Percentiles rank a stretch among this genome's conserved stretches.
Evolutionary conservation across 1,140 invertebrate species (phyloP).

Genomic region (Callitettix versicolor): DNA sequence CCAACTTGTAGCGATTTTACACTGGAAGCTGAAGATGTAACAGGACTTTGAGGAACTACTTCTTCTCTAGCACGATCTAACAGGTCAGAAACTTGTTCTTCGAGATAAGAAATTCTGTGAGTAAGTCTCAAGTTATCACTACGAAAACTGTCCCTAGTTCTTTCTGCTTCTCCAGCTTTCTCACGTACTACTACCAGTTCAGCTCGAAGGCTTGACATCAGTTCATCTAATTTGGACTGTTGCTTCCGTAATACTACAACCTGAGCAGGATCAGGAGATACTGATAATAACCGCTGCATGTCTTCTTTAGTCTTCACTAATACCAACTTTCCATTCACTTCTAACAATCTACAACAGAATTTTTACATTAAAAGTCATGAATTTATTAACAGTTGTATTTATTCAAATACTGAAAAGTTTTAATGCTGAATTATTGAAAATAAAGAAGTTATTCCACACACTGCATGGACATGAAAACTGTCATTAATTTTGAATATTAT

Average conservation of each 20-base stretch:
- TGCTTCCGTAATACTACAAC: slow-evolving; percentile 46
- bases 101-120: slow-evolving; percentile 77
- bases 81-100: slow-evolving; percentile 71
- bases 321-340: slow-evolving; percentile 71
- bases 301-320: slow-evolving; percentile 57
- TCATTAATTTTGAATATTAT: neutral
- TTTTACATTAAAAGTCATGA: neutral
- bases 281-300: slow-evolving; percentile 46
- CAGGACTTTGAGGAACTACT: neutral
- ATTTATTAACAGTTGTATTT: neutral
- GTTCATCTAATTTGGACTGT: slow-evolving; percentile 23
- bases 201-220: slow-evolving; percentile 35
- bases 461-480: neutral
- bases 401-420: neutral
- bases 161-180: slow-evolving; percentile 48
- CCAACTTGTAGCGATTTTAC: slow-evolving; percentile 27
- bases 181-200: slow-evolving; percentile 42
- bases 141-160: slow-evolving; percentile 46
- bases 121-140: slow-evolving; percentile 73
- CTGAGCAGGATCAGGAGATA: slow-evolving; percentile 30
- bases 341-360: slow-evolving; percentile 51
- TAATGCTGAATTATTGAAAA: neutral
- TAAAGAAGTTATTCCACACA: neutral
- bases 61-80: slow-evolving; percentile 28
- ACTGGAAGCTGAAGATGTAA: slow-evolving; percentile 24